Conservation (phyloP, 2,113 vertebrate genomes). For the Psophia crepitans region DNA sequence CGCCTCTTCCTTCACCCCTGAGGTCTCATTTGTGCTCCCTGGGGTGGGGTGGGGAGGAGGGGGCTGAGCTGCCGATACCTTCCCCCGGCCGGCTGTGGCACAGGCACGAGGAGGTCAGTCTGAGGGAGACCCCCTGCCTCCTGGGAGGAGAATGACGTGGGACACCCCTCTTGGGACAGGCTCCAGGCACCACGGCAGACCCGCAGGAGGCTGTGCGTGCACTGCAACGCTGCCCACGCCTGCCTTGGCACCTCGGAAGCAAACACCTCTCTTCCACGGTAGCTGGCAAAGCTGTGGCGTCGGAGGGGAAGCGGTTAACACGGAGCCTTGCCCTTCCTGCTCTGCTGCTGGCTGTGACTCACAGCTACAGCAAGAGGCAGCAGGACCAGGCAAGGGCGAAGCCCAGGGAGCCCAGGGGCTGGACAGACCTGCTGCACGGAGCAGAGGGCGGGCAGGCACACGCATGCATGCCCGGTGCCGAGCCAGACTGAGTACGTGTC, state of each 20-base stretch:
- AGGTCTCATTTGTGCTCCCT: background rate
- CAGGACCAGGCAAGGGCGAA: background rate
- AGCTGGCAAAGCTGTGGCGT: background rate
- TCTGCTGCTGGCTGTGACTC: background rate
- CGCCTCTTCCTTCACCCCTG: background rate
- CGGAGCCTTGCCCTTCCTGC: background rate
- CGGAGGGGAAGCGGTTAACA: background rate
- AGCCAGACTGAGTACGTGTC: background rate
- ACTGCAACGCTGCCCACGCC: accelerated
- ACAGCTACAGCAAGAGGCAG: background rate
- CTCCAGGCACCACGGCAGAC: background rate
- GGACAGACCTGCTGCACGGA: background rate
- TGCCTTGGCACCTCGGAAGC: background rate
- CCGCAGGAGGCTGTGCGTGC: accelerated
- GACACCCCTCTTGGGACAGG: accelerated
- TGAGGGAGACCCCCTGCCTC: background rate
- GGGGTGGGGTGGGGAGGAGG: background rate
- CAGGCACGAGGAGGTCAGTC: accelerated
- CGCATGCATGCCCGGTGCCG: background rate
- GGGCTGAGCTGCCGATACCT: background rate
- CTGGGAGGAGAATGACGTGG: background rate
- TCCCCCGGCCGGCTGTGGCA: background rate
- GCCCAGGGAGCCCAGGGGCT: background rate
- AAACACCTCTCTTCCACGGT: background rate
- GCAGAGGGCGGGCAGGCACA: background rate